These are phyloP conservation scores for Zoanthus solanderi DNA, from an alignment of 92 coral and sea anemone genomes.

Conservation along the genomic window DNA sequence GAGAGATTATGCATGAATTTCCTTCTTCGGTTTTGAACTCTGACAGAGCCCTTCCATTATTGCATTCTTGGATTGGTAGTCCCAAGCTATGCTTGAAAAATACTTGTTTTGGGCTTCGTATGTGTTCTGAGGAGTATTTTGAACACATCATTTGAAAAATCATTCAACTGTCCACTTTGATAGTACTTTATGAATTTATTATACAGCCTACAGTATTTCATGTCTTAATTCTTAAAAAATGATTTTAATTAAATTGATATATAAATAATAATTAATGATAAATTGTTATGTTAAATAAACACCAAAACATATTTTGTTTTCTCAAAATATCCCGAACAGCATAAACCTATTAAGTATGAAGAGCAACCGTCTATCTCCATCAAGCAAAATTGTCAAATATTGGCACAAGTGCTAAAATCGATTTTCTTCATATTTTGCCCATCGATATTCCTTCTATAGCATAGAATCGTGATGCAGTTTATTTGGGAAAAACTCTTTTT, in stretches of 20 bases:
- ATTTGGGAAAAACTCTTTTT: too few species aligned
- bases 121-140: neutral
- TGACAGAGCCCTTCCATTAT: neutral
- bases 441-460: too few species aligned
- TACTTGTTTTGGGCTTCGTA: conserved; percentile 2
- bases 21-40: neutral
- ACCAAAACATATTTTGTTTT: neutral
- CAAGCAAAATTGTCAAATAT: too few species aligned
- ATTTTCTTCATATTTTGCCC: too few species aligned
- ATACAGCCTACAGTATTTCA: neutral
- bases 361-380: neutral
- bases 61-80: conserved; percentile 20
- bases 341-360: neutral
- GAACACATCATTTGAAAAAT: neutral
- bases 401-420: too few species aligned
- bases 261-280: conserved; percentile 5
- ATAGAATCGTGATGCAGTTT: too few species aligned
- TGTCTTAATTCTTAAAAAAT: neutral
- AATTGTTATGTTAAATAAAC: neutral
- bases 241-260: conserved; percentile 1
- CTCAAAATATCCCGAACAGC: neutral
- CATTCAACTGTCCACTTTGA: conserved; percentile 3
- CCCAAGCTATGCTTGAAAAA: conserved; percentile 18
- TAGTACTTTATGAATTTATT: conserved; percentile 1
- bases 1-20: conserved; percentile 1